phyloP scores from a whole-genome alignment of 64 coral and sea anemone genomes.

The Montipora sp. region DNA sequence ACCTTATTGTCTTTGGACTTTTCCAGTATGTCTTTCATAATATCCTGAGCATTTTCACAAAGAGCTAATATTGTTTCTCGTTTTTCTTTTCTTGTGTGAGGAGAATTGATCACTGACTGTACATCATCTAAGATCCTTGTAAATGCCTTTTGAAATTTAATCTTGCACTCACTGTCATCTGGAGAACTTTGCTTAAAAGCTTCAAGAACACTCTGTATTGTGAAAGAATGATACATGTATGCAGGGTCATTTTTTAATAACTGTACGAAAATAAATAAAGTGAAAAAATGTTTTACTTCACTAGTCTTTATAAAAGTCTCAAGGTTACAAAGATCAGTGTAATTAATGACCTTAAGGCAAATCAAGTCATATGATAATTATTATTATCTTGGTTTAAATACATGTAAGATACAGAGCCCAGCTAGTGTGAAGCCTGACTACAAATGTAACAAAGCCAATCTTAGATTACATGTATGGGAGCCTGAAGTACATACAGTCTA shows the following conservation, averaged over 20 bases:
- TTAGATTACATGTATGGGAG: too few species aligned
- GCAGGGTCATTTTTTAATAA: background rate
- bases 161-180: conserved; percentile 86
- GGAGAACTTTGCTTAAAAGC: conserved; percentile 78
- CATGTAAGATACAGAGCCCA: too few species aligned
- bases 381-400: too few species aligned
- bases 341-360: too few species aligned
- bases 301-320: too few species aligned
- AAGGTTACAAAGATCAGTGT: too few species aligned
- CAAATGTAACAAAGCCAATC: too few species aligned
- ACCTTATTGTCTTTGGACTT: conserved; percentile 89
- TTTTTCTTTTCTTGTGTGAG: conserved; percentile 94
- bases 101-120: conserved; percentile 81
- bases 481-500: too few species aligned
- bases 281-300: too few species aligned
- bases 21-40: conserved; percentile 96
- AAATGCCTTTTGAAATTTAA: conserved; percentile 85
- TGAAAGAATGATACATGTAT: background rate
- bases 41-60: conserved; percentile 97
- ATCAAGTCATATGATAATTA: too few species aligned
- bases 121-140: conserved; percentile 83
- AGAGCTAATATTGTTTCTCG: conserved; percentile 93
- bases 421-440: too few species aligned
- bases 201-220: conserved; percentile 61
- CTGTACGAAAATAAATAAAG: too few species aligned